A percentile compares a stretch with the other conserved stretches of the same genome.
Conservation (phyloP, 2,113 vertebrate species). For the Ptyas mucosa region DNA sequence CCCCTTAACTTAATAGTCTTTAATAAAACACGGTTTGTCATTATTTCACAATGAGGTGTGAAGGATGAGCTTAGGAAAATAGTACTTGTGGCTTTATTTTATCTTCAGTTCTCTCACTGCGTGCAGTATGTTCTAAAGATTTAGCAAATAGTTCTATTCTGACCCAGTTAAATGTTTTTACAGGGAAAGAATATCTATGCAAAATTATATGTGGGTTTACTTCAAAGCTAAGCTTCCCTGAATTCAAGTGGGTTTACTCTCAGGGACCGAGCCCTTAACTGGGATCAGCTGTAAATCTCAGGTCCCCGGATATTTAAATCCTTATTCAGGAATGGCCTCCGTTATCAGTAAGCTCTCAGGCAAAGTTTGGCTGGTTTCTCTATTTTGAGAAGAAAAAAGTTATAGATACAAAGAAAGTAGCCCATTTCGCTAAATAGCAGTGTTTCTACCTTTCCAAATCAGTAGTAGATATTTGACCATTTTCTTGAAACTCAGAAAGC, state of each 20-base stretch:
- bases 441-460: not conserved
- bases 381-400: not conserved
- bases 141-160: not conserved
- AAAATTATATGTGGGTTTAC: not conserved
- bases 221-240: not conserved
- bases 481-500: not conserved
- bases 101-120: not conserved
- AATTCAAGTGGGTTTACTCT: not conserved
- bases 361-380: not conserved
- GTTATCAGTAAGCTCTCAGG: not conserved
- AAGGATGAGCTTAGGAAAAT: not conserved
- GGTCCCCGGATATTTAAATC: not conserved
- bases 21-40: not conserved
- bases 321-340: not conserved
- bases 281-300: not conserved
- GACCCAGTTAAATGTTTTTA: not conserved
- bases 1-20: not conserved
- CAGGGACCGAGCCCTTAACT: not conserved
- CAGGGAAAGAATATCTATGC: not conserved
- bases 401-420: not conserved
- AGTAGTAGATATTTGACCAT: not conserved
- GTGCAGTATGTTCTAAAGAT: not conserved
- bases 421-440: not conserved
- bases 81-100: not conserved
- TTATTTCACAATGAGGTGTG: not conserved